A percentile compares a stretch with the other conserved stretches of the same genome.
Conservation (phyloP, 2,797 vertebrate genomes). For the Darevskia nairensis region DNA sequence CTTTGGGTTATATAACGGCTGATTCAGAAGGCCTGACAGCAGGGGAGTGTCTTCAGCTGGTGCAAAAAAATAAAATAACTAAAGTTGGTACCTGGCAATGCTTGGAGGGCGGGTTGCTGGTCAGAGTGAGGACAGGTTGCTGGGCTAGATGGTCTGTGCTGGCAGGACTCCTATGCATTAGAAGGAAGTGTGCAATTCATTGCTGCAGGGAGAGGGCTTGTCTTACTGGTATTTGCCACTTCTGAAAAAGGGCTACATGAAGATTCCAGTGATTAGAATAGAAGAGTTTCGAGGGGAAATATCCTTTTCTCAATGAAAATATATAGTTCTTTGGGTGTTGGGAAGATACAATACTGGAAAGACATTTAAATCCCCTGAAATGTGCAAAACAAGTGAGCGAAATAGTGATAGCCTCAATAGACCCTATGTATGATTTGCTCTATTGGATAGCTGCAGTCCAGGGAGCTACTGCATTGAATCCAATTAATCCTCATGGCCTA, state of each 20-base stretch:
- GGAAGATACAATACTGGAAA: neutral
- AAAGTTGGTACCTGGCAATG: no score
- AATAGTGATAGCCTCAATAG: neutral
- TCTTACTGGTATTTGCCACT: neutral
- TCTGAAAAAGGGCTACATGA: neutral
- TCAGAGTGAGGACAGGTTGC: no score
- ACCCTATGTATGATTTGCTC: conserved; percentile 68
- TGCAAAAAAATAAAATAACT: no score
- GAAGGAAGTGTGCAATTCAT: neutral
- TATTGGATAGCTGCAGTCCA: conserved; percentile 48
- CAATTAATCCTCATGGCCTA: conserved; percentile 73
- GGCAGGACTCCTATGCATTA: neutral
- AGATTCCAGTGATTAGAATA: neutral
- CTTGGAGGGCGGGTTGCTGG: no score
- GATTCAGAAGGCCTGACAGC: no score
- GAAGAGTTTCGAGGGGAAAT: neutral
- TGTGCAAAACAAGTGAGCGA: neutral
- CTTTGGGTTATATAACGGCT: no score
- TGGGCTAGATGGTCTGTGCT: no score
- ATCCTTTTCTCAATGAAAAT: neutral
- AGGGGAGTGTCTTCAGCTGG: no score
- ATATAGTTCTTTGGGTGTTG: neutral
- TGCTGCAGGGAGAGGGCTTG: neutral
- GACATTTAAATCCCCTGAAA: neutral
- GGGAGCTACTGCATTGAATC: conserved; percentile 65